Base-by-base conservation (phyloP, 2,113 vertebrate species). In the Lethenteron camtschaticum region DNA sequence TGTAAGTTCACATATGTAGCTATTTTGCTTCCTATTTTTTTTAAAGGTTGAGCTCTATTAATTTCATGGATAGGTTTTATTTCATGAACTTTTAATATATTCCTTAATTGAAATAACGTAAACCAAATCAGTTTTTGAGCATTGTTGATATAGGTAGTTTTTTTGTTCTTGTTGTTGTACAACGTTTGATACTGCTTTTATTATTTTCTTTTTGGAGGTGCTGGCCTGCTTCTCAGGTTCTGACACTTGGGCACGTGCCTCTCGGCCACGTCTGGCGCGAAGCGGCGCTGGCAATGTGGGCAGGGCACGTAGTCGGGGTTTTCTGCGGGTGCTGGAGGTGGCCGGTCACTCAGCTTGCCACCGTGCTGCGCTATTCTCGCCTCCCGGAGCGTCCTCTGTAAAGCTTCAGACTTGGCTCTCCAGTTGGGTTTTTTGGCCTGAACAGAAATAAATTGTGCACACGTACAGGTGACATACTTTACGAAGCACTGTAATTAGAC, bases 211-310 rank as follows among this genome's bases (percentile, higher is more conserved):
- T 24, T 57, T 10, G 82, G 81, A n/a, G 81, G 77, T 0, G 77
- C 75, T 7, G 83, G 82, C 9, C 76, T 80, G 7, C 70, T 84
- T 75, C 75, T 84, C 71, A 83, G 82, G 73, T 70, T 77, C 77
- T 82, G 81, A 75, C 81, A 85, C 72, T 80, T 85, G 20, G 81
- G 78, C 75, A 86, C 76, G 12, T 88, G 83, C 71, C 79, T 76
- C 73, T 85, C 78, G 0, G 81, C 82, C 56, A 75, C 80, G 2
- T 71, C 76, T 12, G 82, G 82, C 20, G 80, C 79, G 76, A 89
- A 86, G 58, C 69, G 74, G 9, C 80, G 77, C 12, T 69, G 77
- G 8, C 84, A 87, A 71, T 85, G 79, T 11, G 83, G 82, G 68
- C 84, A 88, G 70, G 78, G 69, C 56, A 84, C 3, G 0, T 85